Evolutionary conservation across 2,888 invertebrate genomes (phyloP), one percentile per base, ranked within the genome.

Genomic region (Dynastes tityus): DNA sequence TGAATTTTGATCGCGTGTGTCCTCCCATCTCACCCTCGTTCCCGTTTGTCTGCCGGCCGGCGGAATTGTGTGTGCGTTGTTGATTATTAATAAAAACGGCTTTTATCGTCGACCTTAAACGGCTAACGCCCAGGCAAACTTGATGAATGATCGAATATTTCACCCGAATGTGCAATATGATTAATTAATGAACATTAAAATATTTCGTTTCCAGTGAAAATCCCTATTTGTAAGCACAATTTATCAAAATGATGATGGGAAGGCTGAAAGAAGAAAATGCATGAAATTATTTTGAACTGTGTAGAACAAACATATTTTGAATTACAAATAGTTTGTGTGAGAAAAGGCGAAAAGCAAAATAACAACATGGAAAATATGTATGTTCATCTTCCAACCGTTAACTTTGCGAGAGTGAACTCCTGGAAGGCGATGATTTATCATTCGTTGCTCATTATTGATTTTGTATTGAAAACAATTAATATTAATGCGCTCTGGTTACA

Each of bases 141-240:
- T 86, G 86, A 86, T 86, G 85, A 86, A 86, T 85, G 85, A 86
- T 85, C 85, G 82, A 84, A 85, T 85, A 84, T 83, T 85, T 84
- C 84, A 83, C 81, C 83, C 81, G 55, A 71, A 80, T 79, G 80
- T 80, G 80, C 80, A 80, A 83, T 82, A 83, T 85, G 85, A 86
- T 86, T 86, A 85, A 86, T 86, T 86, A 85, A 85, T 84, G 83
- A 85, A 84, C 84, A 85, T 84, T 85, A 84, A 84, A 86, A 85
- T 85, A 85, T 85, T 85, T 84, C 84, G 84, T 83, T 83, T 82
- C 78, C 79, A 77, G 77, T 70, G 79, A 78, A 82, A 81, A 79
- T 81, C 80, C 78, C 63, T 76, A 79, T 80, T 79, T 70, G 79
- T 78, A 70, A 61, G 61, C 71, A 71, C 63, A 79, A 82, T 82